Evolutionary conservation across 2,888 invertebrate species (phyloP).

Genomic region (Omphaloscelis lunosa): DNA sequence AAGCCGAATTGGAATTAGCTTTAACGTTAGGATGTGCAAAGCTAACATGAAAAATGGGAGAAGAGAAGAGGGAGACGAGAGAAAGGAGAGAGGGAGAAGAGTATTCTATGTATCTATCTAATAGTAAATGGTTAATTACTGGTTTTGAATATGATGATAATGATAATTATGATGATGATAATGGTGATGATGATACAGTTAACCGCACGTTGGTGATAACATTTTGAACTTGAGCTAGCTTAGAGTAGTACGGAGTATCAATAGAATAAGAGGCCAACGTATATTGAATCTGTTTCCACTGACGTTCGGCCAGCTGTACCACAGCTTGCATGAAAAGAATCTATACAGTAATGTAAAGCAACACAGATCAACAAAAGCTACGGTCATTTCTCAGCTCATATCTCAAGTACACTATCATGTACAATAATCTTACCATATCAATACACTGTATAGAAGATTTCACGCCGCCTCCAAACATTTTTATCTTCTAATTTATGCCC

Average conservation of each 20-base stretch:
- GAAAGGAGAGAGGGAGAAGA: background rate
- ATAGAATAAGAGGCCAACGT: background rate
- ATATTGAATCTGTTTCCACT: background rate
- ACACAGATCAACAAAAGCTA: constrained; percentile 20
- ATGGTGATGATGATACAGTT: background rate
- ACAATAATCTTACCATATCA: constrained; percentile 44
- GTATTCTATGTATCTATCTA: background rate
- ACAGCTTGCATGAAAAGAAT: background rate
- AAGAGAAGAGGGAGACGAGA: background rate
- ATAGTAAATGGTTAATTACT: background rate
- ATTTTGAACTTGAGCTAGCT: background rate
- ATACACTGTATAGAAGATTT: constrained; percentile 49
- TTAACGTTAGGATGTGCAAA: background rate
- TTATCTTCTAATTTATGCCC: constrained; percentile 43
- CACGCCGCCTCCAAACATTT: constrained; percentile 62
- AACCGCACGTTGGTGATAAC: too few species aligned
- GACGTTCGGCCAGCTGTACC: background rate
- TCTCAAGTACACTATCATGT: constrained; percentile 14
- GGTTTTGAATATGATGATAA: background rate
- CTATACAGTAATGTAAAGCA: background rate
- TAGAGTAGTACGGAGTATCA: background rate
- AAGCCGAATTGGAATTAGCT: background rate
- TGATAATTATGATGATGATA: too few species aligned
- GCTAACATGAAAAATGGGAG: background rate
- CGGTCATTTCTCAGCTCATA: constrained; percentile 32